Percentiles rank a stretch among this genome's conserved stretches.
phyloP scores from a whole-genome alignment of 2,797 vertebrate species.

The Eulemur mongoz region DNA sequence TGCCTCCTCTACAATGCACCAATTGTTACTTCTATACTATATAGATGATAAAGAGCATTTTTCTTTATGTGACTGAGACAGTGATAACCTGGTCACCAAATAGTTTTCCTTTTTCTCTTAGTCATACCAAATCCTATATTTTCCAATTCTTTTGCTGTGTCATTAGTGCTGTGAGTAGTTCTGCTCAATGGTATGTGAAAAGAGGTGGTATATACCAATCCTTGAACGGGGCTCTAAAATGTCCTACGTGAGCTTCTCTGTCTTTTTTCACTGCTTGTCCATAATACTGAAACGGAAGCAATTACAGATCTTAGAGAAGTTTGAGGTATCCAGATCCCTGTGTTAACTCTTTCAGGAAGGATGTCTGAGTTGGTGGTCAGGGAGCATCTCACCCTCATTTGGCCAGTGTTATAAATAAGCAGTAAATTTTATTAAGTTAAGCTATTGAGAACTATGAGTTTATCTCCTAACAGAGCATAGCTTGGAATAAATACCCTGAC shows the following conservation, averaged over 20 bases:
- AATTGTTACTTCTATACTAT: background rate
- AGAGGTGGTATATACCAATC: background rate
- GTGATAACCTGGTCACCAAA: background rate
- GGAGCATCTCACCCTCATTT: background rate
- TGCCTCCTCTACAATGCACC: background rate
- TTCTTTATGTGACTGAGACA: background rate
- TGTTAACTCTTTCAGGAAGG: background rate
- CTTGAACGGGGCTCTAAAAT: background rate
- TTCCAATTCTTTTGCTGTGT: background rate
- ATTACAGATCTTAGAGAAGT: background rate
- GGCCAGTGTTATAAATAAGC: background rate
- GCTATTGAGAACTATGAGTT: background rate
- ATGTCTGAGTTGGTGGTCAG: background rate
- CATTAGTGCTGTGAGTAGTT: background rate
- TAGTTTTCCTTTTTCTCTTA: background rate
- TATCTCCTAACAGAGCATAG: background rate
- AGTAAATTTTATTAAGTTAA: background rate
- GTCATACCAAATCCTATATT: background rate
- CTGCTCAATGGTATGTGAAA: background rate
- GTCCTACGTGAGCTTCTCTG: background rate
- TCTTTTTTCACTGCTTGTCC: background rate
- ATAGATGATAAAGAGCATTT: background rate
- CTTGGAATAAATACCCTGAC: background rate
- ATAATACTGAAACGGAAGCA: background rate
- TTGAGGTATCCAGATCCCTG: background rate